phyloP scores from a whole-genome alignment of 2,797 vertebrate genomes.

The Ptychobarbus kaznakovi region DNA sequence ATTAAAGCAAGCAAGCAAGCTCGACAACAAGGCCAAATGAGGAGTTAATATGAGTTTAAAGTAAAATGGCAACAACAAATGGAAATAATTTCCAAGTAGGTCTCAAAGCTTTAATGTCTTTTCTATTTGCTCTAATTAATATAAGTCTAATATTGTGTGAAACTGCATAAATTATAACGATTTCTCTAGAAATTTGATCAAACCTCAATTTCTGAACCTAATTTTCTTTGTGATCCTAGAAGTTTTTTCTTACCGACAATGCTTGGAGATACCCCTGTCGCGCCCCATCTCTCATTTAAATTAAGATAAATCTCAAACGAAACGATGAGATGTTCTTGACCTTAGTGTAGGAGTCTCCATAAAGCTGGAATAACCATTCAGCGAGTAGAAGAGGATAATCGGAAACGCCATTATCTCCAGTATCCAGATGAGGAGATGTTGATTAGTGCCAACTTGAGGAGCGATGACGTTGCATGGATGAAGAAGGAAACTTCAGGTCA shows the following conservation, averaged over 20 bases:
- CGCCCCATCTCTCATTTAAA: constrained; percentile 83
- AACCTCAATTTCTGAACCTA: neutral
- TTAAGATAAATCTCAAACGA: constrained; percentile 28
- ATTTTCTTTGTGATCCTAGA: constrained; percentile 5
- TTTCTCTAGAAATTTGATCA: neutral
- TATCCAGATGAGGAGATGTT: constrained; percentile 12
- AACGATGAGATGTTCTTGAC: constrained; percentile 64
- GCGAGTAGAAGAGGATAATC: constrained; percentile 6
- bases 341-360: constrained; percentile 66
- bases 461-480: neutral
- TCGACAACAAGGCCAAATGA: neutral
- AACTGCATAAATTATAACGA: neutral
- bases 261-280: constrained; percentile 90
- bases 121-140: neutral
- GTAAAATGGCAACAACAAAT: neutral
- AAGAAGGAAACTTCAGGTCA: constrained; percentile 25
- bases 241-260: constrained; percentile 87
- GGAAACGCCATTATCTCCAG: constrained; percentile 31
- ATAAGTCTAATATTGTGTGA: neutral
- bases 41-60: neutral
- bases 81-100: neutral
- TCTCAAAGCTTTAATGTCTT: neutral
- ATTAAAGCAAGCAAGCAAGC: neutral
- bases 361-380: constrained; percentile 55
- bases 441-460: constrained; percentile 45